phyloP scores from a whole-genome alignment of 2,888 invertebrate genomes.

The Melinaea menophilus region DNA sequence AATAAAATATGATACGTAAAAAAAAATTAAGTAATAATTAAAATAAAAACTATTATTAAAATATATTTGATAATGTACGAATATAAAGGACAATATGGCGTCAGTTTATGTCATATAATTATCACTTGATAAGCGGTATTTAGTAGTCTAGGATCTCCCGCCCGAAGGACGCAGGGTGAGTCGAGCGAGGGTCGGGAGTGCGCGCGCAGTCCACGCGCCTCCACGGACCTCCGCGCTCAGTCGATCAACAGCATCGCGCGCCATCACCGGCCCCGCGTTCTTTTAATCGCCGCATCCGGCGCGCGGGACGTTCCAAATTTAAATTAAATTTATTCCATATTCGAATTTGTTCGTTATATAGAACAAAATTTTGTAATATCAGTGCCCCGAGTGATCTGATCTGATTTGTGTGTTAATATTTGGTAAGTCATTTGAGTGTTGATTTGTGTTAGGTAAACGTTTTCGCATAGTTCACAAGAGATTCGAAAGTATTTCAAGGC shows the following conservation, averaged over 20 bases:
- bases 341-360: conserved; percentile 38
- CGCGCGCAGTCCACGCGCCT: conserved; percentile 25
- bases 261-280: conserved; percentile 48
- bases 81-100: no score
- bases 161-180: conserved; percentile 33
- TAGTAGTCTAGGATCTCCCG: conserved; percentile 23
- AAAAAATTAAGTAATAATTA: no score
- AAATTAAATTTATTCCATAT: conserved; percentile 36
- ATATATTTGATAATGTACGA: no score
- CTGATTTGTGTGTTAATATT: conserved; percentile 36
- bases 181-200: conserved; percentile 46
- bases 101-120: neutral
- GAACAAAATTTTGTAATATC: conserved; percentile 37
- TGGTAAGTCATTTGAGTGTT: conserved; percentile 52
- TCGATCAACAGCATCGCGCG: conserved; percentile 66
- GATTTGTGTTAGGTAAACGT: conserved; percentile 62
- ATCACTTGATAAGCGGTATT: conserved; percentile 26
- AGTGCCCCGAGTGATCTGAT: conserved; percentile 41
- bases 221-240: conserved; percentile 42
- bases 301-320: conserved; percentile 38
- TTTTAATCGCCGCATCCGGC: conserved; percentile 31
- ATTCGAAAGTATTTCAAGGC: conserved; percentile 77
- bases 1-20: no score
- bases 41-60: no score
- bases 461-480: conserved; percentile 68